These are phyloP conservation scores for Eilema caniola DNA, from an alignment of 2,888 invertebrate species.

Conservation along the genomic window DNA sequence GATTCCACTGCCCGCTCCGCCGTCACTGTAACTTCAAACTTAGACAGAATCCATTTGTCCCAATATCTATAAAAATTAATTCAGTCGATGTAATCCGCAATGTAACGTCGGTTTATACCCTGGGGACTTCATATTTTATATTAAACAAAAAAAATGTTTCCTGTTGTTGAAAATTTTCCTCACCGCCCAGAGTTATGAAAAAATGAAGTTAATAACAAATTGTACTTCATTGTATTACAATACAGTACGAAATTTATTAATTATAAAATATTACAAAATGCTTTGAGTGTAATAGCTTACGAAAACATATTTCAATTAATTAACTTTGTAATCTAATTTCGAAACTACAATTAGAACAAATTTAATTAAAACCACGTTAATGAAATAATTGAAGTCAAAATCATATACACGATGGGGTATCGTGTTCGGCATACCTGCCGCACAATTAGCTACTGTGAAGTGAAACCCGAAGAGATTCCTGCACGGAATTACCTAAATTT, in stretches of 20 bases:
- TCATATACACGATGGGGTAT: neutral
- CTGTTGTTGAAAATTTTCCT: neutral
- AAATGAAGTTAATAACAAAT: neutral
- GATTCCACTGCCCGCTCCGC: too few relatives aligned
- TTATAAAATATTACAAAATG: neutral
- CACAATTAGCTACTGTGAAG: neutral
- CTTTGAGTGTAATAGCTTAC: neutral
- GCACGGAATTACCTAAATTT: too few relatives aligned
- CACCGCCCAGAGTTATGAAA: neutral
- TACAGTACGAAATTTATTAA: neutral
- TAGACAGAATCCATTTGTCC: neutral
- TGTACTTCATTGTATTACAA: neutral
- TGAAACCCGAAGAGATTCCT: too few relatives aligned
- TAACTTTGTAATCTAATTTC: neutral
- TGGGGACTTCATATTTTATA: neutral
- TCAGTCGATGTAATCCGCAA: neutral
- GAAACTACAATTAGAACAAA: neutral
- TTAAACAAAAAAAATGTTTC: neutral
- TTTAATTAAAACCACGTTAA: neutral
- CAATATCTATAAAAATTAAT: neutral
- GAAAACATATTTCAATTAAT: neutral
- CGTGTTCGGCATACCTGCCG: neutral
- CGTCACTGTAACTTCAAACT: too few relatives aligned
- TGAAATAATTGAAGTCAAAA: neutral
- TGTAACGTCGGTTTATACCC: slow-evolving; percentile 1